phyloP scores from a whole-genome alignment of 2,797 vertebrate species.

The Malurus leucopterus region DNA sequence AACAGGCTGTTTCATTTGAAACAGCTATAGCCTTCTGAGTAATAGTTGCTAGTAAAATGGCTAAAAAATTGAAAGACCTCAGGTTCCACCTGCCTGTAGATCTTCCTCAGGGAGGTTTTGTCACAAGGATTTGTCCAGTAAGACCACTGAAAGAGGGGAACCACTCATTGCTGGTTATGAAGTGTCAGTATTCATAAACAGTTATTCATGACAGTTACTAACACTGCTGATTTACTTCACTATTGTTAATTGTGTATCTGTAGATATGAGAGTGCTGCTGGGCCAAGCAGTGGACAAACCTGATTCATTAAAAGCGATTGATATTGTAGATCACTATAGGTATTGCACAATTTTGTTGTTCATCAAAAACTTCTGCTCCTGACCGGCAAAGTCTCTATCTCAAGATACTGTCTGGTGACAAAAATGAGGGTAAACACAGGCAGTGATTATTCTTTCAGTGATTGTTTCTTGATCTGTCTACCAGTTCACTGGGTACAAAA shows the following conservation, averaged over 20 bases:
- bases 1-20: not conserved
- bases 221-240: not conserved
- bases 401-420: not conserved
- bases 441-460: not conserved
- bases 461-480: not conserved
- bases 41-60: not conserved
- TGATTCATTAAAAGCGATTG: not conserved
- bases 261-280: not conserved
- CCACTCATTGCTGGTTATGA: not conserved
- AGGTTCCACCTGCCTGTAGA: not conserved
- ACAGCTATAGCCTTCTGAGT: not conserved
- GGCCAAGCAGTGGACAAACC: not conserved
- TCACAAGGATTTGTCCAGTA: not conserved
- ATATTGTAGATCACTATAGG: not conserved
- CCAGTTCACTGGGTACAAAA: not conserved
- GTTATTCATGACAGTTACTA: not conserved
- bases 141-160: not conserved
- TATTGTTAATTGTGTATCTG: not conserved
- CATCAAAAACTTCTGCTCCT: not conserved
- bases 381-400: not conserved
- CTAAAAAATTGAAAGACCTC: not conserved
- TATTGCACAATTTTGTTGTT: not conserved
- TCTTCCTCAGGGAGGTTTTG: not conserved
- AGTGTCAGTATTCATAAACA: not conserved
- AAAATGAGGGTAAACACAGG: not conserved